Conservation (phyloP, 2,888 invertebrate genomes). For the Mythimna ferrago region DNA sequence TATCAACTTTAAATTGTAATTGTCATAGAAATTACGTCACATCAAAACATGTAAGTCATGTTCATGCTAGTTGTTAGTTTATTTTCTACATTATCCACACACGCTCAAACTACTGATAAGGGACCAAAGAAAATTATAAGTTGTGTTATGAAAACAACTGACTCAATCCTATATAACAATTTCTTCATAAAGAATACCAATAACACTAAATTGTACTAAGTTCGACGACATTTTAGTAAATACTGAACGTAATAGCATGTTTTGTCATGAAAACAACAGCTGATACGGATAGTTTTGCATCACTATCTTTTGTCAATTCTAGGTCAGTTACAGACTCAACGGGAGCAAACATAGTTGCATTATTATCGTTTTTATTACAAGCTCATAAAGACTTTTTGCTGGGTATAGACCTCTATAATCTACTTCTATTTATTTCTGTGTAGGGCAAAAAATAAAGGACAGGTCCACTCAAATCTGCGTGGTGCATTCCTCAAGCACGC, state of each 20-base stretch:
- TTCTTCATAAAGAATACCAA: conserved; percentile 16
- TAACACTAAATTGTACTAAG: conserved; percentile 17
- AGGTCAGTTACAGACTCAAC: not conserved
- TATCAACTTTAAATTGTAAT: not conserved
- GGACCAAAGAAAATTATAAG: not conserved
- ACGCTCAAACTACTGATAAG: conserved; percentile 23
- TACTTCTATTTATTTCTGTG: not conserved
- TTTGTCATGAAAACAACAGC: conserved; percentile 29
- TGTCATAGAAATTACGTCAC: conserved; percentile 4
- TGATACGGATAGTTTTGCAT: conserved; percentile 31
- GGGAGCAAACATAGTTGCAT: conserved; percentile 1
- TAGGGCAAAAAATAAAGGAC: not conserved
- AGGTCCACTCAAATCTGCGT: too few relatives aligned
- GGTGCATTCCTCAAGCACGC: too few relatives aligned
- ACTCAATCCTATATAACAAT: conserved; percentile 22
- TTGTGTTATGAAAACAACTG: conserved; percentile 17
- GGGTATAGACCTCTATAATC: not conserved
- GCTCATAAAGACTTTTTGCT: not conserved
- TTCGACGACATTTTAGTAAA: conserved; percentile 11
- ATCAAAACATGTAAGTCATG: not conserved
- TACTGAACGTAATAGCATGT: conserved; percentile 11
- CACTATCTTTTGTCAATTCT: conserved; percentile 4
- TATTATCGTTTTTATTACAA: not conserved
- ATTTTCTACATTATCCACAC: conserved; percentile 2
- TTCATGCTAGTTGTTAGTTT: not conserved